These are phyloP conservation scores for Ciconia nigra DNA, from an alignment of 2,797 vertebrate species.

Conservation along the genomic window DNA sequence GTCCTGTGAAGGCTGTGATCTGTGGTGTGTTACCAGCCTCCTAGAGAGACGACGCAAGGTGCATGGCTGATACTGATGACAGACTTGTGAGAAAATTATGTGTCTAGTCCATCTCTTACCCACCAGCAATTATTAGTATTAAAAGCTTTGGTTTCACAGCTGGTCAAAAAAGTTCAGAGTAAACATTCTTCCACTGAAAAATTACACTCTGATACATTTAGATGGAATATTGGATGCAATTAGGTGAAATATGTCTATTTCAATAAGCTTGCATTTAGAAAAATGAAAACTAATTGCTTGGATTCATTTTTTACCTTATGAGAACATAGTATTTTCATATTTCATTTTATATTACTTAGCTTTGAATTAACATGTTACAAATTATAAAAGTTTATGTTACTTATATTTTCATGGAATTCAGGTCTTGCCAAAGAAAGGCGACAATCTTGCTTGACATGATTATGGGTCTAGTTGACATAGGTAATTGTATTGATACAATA, in stretches of 20 bases:
- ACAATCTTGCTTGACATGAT: not conserved
- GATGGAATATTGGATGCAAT: not conserved
- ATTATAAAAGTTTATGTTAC: not conserved
- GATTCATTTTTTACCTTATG: not conserved
- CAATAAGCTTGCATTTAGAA: not conserved
- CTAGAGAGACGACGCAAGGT: not conserved
- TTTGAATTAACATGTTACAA: not conserved
- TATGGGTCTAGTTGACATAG: not conserved
- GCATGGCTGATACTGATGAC: not conserved
- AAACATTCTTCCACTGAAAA: not conserved
- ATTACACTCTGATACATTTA: not conserved
- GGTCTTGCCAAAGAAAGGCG: not conserved
- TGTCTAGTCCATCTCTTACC: not conserved
- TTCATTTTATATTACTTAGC: not conserved
- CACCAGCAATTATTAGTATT: not conserved
- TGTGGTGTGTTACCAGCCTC: not conserved
- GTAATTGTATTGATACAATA: not conserved
- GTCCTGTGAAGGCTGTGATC: not conserved
- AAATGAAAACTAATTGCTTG: not conserved
- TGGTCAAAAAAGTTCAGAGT: not conserved
- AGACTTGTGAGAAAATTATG: not conserved
- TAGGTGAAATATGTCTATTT: not conserved
- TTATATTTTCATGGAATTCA: not conserved
- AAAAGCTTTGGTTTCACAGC: not conserved
- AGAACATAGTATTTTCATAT: not conserved